phyloP scores from a whole-genome alignment of 2,797 vertebrate genomes.

The Coregonus suidteri region DNA sequence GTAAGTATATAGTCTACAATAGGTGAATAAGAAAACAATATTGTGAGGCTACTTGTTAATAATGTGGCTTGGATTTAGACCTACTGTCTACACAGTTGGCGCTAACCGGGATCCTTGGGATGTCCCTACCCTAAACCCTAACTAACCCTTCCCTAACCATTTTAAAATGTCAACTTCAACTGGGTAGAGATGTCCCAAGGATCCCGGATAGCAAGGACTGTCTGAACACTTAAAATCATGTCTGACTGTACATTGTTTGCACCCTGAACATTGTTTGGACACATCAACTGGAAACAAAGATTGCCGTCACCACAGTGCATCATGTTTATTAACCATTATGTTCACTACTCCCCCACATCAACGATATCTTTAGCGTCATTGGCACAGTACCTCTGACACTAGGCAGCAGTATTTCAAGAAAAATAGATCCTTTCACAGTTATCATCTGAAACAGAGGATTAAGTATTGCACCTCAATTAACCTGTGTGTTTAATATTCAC shows the following conservation, averaged over 20 bases:
- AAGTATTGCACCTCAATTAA: constrained; percentile 8
- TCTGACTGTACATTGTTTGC: not conserved
- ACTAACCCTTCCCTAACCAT: too few species aligned
- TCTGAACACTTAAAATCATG: too few species aligned
- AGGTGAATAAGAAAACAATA: not conserved
- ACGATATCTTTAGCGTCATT: not conserved
- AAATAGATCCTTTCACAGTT: not conserved
- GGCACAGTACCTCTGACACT: not conserved
- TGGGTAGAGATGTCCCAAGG: too few species aligned
- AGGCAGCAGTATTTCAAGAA: not conserved
- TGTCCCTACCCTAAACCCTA: too few species aligned
- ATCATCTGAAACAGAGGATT: not conserved
- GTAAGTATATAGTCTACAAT: too few species aligned
- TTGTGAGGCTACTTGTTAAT: not conserved
- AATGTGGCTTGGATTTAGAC: not conserved
- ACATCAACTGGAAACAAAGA: not conserved
- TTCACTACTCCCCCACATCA: not conserved
- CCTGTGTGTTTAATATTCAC: not conserved
- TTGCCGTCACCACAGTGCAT: not conserved
- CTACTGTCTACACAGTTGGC: too few species aligned
- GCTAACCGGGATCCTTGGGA: too few species aligned
- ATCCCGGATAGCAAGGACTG: too few species aligned
- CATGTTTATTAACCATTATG: not conserved
- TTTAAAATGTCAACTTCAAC: too few species aligned
- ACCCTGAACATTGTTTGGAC: not conserved